Conservation (phyloP, 2,888 invertebrate genomes). For the Ectobius pallidus region DNA sequence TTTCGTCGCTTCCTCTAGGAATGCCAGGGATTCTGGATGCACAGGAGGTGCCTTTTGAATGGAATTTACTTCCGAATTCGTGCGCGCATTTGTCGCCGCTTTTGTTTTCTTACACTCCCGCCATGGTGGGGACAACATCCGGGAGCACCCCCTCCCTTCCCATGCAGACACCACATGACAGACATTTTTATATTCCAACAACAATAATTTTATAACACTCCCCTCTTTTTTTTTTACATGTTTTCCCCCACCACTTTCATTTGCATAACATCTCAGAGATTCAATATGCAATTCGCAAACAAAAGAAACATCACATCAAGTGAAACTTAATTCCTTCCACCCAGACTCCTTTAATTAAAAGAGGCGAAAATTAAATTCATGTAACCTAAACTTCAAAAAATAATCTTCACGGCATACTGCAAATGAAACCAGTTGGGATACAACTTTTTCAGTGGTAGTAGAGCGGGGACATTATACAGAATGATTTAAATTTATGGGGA, state of each 20-base stretch:
- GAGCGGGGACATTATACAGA: too few species aligned
- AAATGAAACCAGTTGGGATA: too few species aligned
- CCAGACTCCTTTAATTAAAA: too few species aligned
- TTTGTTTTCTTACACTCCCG: slow-evolving; percentile 37
- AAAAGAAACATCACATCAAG: too few species aligned
- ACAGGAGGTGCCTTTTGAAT: slow-evolving; percentile 34
- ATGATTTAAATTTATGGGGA: too few species aligned
- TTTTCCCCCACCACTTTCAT: background rate
- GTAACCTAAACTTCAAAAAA: too few species aligned
- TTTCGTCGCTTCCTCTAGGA: slow-evolving; percentile 26
- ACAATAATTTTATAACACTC: background rate
- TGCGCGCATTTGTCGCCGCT: slow-evolving; percentile 30
- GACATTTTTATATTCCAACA: slow-evolving; percentile 22
- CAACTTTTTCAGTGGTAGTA: too few species aligned
- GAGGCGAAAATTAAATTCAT: too few species aligned
- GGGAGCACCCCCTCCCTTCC: background rate
- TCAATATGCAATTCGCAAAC: too few species aligned
- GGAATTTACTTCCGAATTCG: slow-evolving; percentile 36
- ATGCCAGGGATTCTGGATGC: slow-evolving; percentile 34
- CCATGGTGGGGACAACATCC: slow-evolving; percentile 33
- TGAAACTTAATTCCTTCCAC: too few species aligned
- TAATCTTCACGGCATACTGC: too few species aligned
- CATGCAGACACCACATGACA: slow-evolving; percentile 2
- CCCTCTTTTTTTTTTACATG: background rate
- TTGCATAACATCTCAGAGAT: background rate